Percentiles rank a stretch among this genome's conserved stretches.
phyloP scores from a whole-genome alignment of 2,113 vertebrate species.

The Paratilapia polleni region DNA sequence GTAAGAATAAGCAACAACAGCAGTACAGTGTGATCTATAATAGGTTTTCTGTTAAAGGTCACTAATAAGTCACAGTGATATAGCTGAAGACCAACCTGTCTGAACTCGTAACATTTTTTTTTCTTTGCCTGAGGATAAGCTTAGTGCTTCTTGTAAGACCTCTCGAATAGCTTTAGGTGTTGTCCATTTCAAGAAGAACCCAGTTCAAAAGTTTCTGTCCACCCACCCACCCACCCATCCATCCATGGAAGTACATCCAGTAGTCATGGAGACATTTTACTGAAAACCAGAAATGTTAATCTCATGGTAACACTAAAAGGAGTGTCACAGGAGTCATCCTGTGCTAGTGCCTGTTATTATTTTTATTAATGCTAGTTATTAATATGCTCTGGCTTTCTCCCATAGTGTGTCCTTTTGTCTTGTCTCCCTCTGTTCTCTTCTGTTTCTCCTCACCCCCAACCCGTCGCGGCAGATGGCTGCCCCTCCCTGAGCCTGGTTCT shows the following conservation, averaged over 20 bases:
- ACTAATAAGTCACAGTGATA: background rate
- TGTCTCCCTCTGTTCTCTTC: too few species aligned
- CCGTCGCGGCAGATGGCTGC: too few species aligned
- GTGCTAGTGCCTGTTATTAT: too few species aligned
- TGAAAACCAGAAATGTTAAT: background rate
- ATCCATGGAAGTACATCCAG: background rate
- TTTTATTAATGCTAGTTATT: too few species aligned
- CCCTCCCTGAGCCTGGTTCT: too few species aligned
- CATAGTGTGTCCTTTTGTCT: too few species aligned
- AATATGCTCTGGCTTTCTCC: too few species aligned
- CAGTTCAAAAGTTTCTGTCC: background rate
- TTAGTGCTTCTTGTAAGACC: background rate
- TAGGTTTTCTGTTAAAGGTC: background rate
- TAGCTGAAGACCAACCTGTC: constrained; percentile 6
- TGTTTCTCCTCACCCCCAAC: too few species aligned
- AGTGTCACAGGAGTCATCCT: background rate
- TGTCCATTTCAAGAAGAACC: background rate
- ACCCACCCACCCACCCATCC: background rate
- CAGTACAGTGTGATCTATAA: background rate
- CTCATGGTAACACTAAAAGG: background rate
- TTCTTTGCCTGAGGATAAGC: background rate
- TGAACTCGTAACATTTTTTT: constrained; percentile 3
- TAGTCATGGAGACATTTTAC: background rate
- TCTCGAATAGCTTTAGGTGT: background rate
- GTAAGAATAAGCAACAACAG: background rate